Percentiles rank a stretch among this genome's conserved stretches.
Conservation (phyloP, 2,113 vertebrate genomes). For the Hippocampus abdominalis region DNA sequence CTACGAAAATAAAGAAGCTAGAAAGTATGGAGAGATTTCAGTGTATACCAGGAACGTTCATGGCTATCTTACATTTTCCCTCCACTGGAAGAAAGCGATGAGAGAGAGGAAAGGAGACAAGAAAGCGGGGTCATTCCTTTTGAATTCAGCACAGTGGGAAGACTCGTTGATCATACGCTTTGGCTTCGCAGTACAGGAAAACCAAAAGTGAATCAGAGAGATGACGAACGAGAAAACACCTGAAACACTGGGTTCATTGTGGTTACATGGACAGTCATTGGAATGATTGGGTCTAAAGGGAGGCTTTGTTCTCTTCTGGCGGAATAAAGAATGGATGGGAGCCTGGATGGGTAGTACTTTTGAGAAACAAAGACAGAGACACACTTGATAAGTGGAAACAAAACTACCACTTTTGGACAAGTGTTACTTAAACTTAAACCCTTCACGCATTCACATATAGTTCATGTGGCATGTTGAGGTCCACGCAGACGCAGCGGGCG, state of each 20-base stretch:
- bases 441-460: slow-evolving; percentile 30
- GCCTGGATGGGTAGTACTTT: slow-evolving; percentile 37
- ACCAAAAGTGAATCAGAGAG: slow-evolving; percentile 52
- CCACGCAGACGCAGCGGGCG: slow-evolving; percentile 43
- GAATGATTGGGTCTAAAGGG: slow-evolving; percentile 45
- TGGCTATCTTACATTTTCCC: slow-evolving; percentile 74
- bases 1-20: slow-evolving; percentile 61
- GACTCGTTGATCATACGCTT: slow-evolving; percentile 64
- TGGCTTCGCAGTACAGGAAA: slow-evolving; percentile 49
- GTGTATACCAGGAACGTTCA: slow-evolving; percentile 65
- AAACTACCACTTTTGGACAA: slow-evolving; percentile 48
- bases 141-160: slow-evolving; percentile 63
- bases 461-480: slow-evolving; percentile 52
- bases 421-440: slow-evolving; percentile 44
- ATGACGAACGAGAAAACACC: slow-evolving; percentile 61
- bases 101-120: slow-evolving; percentile 65
- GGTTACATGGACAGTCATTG: slow-evolving; percentile 55
- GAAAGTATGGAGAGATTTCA: slow-evolving; percentile 62
- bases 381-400: slow-evolving; percentile 39
- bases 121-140: slow-evolving; percentile 68
- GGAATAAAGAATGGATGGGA: slow-evolving; percentile 35
- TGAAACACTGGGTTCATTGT: slow-evolving; percentile 63
- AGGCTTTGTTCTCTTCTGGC: slow-evolving; percentile 28
- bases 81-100: slow-evolving; percentile 73
- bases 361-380: slow-evolving; percentile 22